Base-by-base conservation (phyloP, 2,888 invertebrate species). In the Drosophila fungiperda region DNA sequence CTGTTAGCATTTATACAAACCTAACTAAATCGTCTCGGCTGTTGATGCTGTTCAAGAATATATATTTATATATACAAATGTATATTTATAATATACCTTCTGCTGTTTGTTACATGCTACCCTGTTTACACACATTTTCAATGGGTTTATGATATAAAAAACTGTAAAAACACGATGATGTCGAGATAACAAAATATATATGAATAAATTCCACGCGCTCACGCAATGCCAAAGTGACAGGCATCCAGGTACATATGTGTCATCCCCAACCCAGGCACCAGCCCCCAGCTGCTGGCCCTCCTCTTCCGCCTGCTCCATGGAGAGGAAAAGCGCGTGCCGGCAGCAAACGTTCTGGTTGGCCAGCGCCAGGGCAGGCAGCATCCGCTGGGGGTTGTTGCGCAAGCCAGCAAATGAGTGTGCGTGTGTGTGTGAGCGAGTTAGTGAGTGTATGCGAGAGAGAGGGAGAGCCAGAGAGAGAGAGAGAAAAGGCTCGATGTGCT, bases 291-390 rank as follows among this genome's bases (percentile, higher is more conserved):
- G 35, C 49, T 20, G 29, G 29, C 20, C 52, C 6, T 3, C 3
- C 11, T 33, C 9, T 1, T 6, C 29, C 29, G 29, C 29, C 17
- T 9, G 26, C 32, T 3, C 49, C 17, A 17, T 17, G 33, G 40
- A 36, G 3, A 53, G 50, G 71, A 29, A 52, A 68, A 71, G 63
- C 73, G 76, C 82, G 78, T 82, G 80, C 72, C 79, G 64, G 70
- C 90, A 89, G 86, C 83, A 78, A 82, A 68, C 81, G 84, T 74
- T 89, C 87, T 88, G 89, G 89, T 89, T 89, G 89, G 89, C 84
- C 83, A 84, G 76, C 60, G 73, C 73, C 70, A 73, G 58, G 48
- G 68, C 58, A 67, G 33, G 63, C 87, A 85, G 84, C 87, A 82
- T 81, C 82, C 82, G 63, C 55, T 60, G 71, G 73, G 87, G 85